phyloP scores from a whole-genome alignment of 2,888 invertebrate species.

The Rhogogaster chlorosoma region DNA sequence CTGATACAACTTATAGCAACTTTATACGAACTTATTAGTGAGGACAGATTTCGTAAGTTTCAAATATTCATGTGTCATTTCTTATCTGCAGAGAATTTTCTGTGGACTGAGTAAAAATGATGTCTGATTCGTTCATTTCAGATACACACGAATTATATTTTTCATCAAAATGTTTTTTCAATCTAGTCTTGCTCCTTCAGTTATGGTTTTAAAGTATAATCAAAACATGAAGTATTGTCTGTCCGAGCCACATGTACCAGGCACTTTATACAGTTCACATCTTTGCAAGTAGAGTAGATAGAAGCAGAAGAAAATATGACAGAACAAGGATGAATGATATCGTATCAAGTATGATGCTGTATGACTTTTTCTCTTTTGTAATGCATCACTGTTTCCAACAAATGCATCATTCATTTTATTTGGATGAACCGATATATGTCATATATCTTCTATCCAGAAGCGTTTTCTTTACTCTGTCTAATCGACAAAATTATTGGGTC shows the following conservation, averaged over 20 bases:
- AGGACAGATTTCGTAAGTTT: not conserved
- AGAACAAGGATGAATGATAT: not conserved
- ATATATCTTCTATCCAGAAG: not conserved
- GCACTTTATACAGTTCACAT: not conserved
- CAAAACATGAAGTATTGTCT: not conserved
- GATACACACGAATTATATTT: not conserved
- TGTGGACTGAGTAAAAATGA: not conserved
- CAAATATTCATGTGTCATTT: not conserved
- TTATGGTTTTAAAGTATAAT: not conserved
- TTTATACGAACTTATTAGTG: no score
- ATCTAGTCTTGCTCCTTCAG: not conserved
- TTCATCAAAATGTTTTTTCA: not conserved
- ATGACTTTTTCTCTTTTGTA: not conserved
- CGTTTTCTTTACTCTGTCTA: no score
- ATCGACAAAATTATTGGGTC: not conserved
- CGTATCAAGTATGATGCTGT: not conserved
- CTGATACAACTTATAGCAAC: no score
- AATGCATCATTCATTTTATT: not conserved
- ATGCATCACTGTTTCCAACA: not conserved
- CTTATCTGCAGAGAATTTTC: not conserved
- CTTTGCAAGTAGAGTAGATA: not conserved
- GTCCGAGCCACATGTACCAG: not conserved
- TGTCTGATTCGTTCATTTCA: not conserved
- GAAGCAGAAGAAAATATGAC: not conserved
- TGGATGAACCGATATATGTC: not conserved